Evolutionary conservation across 2,888 invertebrate species (phyloP).

Genomic region (Patella pellucida): DNA sequence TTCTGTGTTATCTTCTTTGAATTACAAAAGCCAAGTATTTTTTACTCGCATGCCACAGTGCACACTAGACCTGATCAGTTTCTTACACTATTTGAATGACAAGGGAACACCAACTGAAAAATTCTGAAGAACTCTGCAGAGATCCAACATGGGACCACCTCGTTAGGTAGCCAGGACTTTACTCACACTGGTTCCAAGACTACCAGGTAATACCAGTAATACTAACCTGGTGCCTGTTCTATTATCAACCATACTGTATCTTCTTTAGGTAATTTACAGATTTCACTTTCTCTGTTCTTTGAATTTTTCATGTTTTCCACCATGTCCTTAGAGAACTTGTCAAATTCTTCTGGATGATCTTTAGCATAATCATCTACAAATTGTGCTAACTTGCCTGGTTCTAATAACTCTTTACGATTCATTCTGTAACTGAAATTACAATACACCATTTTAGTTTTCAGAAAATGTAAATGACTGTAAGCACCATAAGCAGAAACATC

Average conservation of each 20-base stretch:
- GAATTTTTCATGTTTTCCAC: conserved; percentile 15
- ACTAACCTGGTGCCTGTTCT: conserved; percentile 15
- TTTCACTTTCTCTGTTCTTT: conserved; percentile 16
- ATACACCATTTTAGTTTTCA: too few species aligned
- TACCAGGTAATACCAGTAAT: too few species aligned
- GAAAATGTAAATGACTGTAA: too few species aligned
- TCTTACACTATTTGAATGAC: too few species aligned
- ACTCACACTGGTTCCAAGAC: neutral
- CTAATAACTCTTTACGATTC: neutral
- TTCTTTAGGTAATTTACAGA: conserved; percentile 20
- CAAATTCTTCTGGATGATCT: conserved; percentile 17
- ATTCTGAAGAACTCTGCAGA: too few species aligned
- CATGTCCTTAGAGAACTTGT: conserved; percentile 16
- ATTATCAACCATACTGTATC: conserved; percentile 26
- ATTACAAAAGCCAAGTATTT: too few species aligned
- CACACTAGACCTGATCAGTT: too few species aligned
- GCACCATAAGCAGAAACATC: too few species aligned
- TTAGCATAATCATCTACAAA: conserved; percentile 18
- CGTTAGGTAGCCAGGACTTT: neutral
- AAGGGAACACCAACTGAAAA: too few species aligned
- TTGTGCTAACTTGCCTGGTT: conserved; percentile 14
- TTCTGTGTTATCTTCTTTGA: too few species aligned
- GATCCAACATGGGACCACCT: too few species aligned
- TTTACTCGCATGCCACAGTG: too few species aligned
- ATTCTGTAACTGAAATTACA: neutral